Base-by-base conservation (phyloP, 1,140 invertebrate genomes). In the Penaeus japonicus region DNA sequence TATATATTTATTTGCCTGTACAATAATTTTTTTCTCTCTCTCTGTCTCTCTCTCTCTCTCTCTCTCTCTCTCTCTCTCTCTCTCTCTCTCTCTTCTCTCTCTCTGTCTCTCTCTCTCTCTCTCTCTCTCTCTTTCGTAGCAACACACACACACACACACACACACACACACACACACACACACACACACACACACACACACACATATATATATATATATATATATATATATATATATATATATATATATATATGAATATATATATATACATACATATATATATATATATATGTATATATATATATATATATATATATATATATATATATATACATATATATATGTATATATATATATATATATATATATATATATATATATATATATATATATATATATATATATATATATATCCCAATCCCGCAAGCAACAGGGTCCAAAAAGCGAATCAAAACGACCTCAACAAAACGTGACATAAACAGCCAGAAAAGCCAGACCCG, bases 201-300 rank as follows among this genome's bases (percentile, higher is more conserved):
- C 30, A 65, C 30, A 65, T 65, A 65, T 65, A 65, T 65, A 70
- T 24, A 70, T 24, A 70, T 24, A 70, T 1, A 73, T n/a, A 30
- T n/a, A 73, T n/a, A 73, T n/a, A 73, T n/a, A 30, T n/a, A 73
- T n/a, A 73, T n/a, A 73, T n/a, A 73, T n/a, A 10, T n/a, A 73
- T n/a, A 73, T 15, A 32, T n/a, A 32, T 7, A 32, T n/a, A 30
- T n/a, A 73, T n/a, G 30, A 18, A 73, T 15, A 73, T n/a, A 73
- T n/a, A 73, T n/a, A 73, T n/a, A 73, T n/a, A 73, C 35, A 73
- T n/a, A 73, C 35, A 73, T n/a, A 73, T n/a, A 73, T n/a, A 73
- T n/a, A 73, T n/a, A 73, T 5, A 73, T 5, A 73, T n/a, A 73
- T 5, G 30, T n/a, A 73, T 12, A 73, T n/a, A 73, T n/a, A 73